Percentiles rank a stretch among this genome's conserved stretches.
Conservation (phyloP, 53 echinoderm and acorn worm genomes). For the Stichopus horrens region DNA sequence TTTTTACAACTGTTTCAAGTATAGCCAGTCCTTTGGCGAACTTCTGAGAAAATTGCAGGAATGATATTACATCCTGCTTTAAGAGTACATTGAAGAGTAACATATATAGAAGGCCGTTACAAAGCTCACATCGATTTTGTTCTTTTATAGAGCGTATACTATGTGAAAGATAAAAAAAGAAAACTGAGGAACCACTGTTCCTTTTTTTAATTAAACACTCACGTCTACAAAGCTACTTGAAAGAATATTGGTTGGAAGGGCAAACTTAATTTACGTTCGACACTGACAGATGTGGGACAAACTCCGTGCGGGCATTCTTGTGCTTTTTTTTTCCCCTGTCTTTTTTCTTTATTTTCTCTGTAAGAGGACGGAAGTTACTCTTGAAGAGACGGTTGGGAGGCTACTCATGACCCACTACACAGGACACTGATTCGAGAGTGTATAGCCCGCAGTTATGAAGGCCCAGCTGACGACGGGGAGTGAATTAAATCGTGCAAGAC, state of each 20-base stretch:
- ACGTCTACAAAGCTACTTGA: not conserved
- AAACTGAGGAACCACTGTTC: not conserved
- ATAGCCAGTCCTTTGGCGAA: no score
- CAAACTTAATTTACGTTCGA: slow-evolving; percentile 4
- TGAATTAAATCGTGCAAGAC: not conserved
- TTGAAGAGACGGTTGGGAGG: not conserved
- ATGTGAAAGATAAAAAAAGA: no score
- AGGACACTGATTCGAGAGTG: not conserved
- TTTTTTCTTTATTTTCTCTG: not conserved
- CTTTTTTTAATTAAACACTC: not conserved
- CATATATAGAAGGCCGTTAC: no score
- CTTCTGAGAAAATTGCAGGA: no score
- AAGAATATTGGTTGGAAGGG: not conserved
- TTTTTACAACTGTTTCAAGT: no score
- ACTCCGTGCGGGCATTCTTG: not conserved
- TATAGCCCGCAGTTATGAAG: not conserved
- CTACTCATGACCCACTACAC: not conserved
- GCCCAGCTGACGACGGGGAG: slow-evolving; percentile 1
- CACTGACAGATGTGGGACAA: slow-evolving; percentile 6
- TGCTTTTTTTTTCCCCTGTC: not conserved
- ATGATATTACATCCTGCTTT: no score
- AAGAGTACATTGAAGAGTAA: no score
- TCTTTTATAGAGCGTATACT: no score
- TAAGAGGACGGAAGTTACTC: not conserved
- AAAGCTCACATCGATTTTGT: no score